Evolutionary conservation across 2,888 invertebrate genomes (phyloP).

Genomic region (Erebia palarica): DNA sequence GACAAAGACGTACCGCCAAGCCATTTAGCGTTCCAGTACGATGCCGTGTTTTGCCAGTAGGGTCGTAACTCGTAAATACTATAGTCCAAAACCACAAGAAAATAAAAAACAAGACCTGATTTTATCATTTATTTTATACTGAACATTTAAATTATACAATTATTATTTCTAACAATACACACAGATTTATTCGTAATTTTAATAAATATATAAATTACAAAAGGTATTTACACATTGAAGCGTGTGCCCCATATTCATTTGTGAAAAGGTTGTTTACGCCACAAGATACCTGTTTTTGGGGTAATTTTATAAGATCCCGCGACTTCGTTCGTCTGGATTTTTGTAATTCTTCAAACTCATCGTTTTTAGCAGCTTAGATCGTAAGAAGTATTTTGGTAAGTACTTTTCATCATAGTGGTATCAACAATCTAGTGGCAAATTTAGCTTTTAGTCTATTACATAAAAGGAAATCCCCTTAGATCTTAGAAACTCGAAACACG

Average conservation of each 20-base stretch:
- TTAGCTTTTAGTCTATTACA: too few species aligned
- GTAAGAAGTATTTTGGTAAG: too few species aligned
- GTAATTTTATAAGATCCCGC: not conserved
- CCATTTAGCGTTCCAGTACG: too few species aligned
- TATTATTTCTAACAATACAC: too few species aligned
- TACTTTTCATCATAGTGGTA: too few species aligned
- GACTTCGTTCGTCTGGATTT: too few species aligned
- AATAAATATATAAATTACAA: constrained; percentile 28
- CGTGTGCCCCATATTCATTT: constrained; percentile 13
- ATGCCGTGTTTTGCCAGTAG: too few species aligned
- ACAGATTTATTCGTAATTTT: constrained; percentile 11
- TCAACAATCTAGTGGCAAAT: too few species aligned
- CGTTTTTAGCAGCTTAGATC: too few species aligned
- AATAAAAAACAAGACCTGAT: not conserved
- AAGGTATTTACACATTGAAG: constrained; percentile 31
- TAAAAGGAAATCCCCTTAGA: not conserved
- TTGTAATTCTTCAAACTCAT: too few species aligned
- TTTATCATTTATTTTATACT: constrained; percentile 27
- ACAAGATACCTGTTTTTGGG: not conserved
- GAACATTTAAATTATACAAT: constrained; percentile 30
- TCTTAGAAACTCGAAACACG: not conserved
- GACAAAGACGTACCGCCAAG: too few species aligned
- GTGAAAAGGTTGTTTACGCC: constrained; percentile 3
- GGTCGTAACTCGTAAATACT: too few species aligned
- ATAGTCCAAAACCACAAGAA: not conserved